Conservation (phyloP, 2,113 vertebrate genomes). For the Cathartes aura region DNA sequence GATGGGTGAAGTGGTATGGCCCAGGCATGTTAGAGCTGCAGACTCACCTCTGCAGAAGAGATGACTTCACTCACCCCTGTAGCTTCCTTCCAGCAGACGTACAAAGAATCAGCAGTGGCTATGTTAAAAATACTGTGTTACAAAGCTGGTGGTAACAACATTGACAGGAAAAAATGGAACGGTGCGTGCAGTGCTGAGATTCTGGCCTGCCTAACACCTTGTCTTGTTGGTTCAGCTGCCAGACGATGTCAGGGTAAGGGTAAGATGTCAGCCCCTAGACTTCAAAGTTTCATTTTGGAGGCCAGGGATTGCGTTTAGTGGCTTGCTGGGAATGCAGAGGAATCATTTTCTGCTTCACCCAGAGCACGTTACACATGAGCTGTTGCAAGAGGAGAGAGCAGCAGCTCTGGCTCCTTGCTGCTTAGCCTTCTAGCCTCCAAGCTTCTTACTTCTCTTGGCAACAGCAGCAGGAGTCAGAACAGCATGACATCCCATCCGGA, state of each 20-base stretch:
- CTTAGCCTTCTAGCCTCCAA: too few species aligned
- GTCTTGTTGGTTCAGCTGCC: background rate
- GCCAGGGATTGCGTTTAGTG: background rate
- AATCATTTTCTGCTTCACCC: background rate
- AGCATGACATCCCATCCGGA: background rate
- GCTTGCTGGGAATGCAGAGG: background rate
- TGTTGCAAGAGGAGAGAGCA: background rate
- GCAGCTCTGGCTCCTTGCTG: background rate
- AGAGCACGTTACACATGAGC: background rate
- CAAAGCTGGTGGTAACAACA: background rate
- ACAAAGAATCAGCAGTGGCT: background rate
- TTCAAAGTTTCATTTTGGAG: background rate
- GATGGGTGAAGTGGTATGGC: background rate
- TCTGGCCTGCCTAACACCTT: background rate
- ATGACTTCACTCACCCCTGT: rapidly evolving
- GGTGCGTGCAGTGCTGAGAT: background rate
- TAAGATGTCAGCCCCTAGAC: background rate
- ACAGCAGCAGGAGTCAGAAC: background rate
- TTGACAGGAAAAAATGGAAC: background rate
- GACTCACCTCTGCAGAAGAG: background rate
- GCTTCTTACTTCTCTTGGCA: background rate
- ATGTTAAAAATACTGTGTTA: background rate
- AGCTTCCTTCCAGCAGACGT: background rate
- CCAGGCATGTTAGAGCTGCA: background rate
- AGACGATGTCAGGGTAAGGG: background rate